These are phyloP conservation scores for Megathymus violae DNA, from an alignment of 1,140 invertebrate species.

Conservation along the genomic window DNA sequence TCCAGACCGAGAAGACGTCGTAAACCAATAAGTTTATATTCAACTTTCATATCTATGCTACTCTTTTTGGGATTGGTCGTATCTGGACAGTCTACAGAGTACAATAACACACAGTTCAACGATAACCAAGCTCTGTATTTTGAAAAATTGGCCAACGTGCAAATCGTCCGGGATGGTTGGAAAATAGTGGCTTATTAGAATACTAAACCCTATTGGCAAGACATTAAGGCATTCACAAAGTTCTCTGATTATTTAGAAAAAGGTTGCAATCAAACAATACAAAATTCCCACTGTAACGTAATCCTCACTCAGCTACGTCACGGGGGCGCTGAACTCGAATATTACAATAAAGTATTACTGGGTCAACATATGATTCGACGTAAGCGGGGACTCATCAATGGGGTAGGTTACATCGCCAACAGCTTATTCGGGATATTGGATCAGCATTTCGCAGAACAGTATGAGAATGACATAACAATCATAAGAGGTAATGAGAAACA, in stretches of 20 bases:
- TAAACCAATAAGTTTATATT: neutral
- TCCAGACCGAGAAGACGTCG: neutral
- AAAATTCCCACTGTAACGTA: neutral
- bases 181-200: conserved; percentile 40
- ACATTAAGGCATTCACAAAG: conserved; percentile 15
- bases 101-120: neutral
- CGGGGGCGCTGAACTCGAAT: conserved; percentile 19
- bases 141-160: conserved; percentile 20
- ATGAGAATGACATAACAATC: conserved; percentile 10
- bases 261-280: neutral
- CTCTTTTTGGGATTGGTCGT: neutral
- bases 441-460: conserved; percentile 16
- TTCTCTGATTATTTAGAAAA: neutral
- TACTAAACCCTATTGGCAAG: conserved; percentile 34
- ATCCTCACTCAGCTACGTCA: conserved; percentile 30
- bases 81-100: neutral
- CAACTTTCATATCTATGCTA: neutral
- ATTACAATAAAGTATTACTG: conserved; percentile 30
- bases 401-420: conserved; percentile 36
- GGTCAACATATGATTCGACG: conserved; percentile 14
- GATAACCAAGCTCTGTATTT: neutral
- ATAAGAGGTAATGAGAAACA: conserved; percentile 4
- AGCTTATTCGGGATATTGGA: conserved; percentile 38
- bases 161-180: conserved; percentile 41
- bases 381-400: conserved; percentile 36